These are phyloP conservation scores for Lycodopsis pacificus DNA, from an alignment of 2,797 vertebrate species.

Conservation along the genomic window DNA sequence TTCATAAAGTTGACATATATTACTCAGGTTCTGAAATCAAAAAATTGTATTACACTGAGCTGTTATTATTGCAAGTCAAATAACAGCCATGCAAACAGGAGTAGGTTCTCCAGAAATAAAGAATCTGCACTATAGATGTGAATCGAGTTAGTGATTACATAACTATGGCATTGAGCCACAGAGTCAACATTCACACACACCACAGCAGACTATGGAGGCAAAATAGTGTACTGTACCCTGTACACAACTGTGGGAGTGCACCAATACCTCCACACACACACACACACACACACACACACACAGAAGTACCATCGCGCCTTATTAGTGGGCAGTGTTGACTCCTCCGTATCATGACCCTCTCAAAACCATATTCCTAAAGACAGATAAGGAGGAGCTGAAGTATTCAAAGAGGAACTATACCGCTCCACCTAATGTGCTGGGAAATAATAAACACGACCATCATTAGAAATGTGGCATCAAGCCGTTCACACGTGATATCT, in stretches of 20 bases:
- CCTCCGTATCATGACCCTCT: constrained; percentile 50
- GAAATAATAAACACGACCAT: neutral
- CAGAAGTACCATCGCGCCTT: constrained; percentile 35
- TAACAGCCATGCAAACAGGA: neutral
- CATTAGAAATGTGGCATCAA: constrained; percentile 3
- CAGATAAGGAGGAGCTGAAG: constrained; percentile 6
- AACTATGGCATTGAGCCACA: constrained; percentile 60
- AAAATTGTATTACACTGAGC: neutral
- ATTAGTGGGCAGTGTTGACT: constrained; percentile 69
- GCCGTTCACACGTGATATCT: neutral
- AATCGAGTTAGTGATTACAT: constrained; percentile 56
- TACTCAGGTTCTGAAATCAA: neutral
- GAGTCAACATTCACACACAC: constrained; percentile 56
- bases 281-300: constrained; percentile 19
- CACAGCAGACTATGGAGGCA: constrained; percentile 46
- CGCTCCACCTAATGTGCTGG: neutral
- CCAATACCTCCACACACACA: constrained; percentile 24
- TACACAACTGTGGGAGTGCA: constrained; percentile 62
- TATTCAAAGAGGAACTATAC: neutral
- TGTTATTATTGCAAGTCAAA: neutral
- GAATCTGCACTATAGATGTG: constrained; percentile 19
- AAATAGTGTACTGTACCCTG: constrained; percentile 59
- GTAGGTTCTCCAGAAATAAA: constrained; percentile 6
- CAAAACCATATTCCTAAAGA: constrained; percentile 14
- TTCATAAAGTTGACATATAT: neutral